phyloP scores from a whole-genome alignment of 2,797 vertebrate genomes.

The Knipowitschia caucasica region DNA sequence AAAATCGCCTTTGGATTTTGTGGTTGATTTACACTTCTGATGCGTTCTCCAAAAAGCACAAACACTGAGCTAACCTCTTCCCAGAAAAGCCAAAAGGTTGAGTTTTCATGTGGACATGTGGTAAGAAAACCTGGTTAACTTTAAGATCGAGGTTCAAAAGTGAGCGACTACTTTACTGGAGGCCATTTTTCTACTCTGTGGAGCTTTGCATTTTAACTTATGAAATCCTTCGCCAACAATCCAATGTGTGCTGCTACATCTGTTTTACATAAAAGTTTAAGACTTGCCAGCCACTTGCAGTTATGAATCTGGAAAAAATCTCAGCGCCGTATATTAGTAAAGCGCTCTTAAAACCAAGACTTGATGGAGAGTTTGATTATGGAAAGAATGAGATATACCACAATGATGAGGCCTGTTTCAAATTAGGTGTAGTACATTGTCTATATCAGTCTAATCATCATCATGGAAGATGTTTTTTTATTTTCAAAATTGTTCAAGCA shows the following conservation, averaged over 20 bases:
- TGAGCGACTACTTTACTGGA: background rate
- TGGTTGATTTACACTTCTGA: conserved; percentile 2
- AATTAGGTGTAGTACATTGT: conserved; percentile 2
- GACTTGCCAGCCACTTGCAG: conserved; percentile 23
- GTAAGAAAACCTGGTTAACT: conserved; percentile 16
- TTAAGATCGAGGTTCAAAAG: conserved; percentile 7
- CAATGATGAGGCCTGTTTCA: background rate
- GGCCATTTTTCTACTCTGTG: conserved; percentile 21
- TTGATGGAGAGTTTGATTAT: conserved; percentile 6
- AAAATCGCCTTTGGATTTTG: conserved; percentile 1
- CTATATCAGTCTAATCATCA: background rate
- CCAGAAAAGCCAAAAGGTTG: conserved; percentile 3
- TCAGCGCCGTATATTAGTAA: conserved; percentile 12
- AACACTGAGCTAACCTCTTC: background rate
- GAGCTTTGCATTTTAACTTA: conserved; percentile 29
- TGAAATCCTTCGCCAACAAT: conserved; percentile 26
- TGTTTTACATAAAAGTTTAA: conserved; percentile 41
- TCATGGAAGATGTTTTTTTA: too few species aligned
- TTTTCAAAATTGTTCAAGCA: too few species aligned
- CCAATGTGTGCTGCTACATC: conserved; percentile 34
- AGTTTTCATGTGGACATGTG: conserved; percentile 10
- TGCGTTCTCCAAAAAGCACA: background rate
- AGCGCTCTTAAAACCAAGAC: background rate
- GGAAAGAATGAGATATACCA: conserved; percentile 7
- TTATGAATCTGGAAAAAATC: conserved; percentile 28